Conservation (phyloP, 2,888 invertebrate genomes). For the Pristionchus mayeri region DNA sequence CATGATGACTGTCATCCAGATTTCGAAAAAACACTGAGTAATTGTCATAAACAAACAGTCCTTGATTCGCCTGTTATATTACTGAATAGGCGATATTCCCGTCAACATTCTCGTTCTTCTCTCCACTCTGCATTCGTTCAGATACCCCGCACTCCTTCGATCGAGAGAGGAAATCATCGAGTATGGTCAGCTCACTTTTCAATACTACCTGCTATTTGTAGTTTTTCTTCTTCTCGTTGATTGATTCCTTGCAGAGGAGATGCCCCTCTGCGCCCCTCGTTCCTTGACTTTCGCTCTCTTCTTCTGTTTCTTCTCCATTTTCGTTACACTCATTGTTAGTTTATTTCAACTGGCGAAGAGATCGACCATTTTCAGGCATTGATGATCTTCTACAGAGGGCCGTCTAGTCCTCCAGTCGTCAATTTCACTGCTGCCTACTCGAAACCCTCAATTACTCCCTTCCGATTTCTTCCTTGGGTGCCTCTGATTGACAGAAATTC, state of each 20-base stretch:
- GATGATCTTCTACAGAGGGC: too few species aligned
- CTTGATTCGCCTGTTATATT: background rate
- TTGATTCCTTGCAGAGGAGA: background rate
- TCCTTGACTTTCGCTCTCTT: background rate
- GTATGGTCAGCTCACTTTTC: background rate
- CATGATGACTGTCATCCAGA: too few species aligned
- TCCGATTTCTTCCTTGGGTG: background rate
- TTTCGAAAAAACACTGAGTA: background rate
- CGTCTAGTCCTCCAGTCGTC: background rate
- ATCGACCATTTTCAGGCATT: too few species aligned
- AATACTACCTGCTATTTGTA: background rate
- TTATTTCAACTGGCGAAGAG: too few species aligned
- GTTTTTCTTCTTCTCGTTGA: background rate
- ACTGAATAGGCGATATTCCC: background rate
- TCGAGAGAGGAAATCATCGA: background rate
- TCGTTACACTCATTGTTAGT: background rate
- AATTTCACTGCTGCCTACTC: background rate
- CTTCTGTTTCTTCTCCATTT: background rate
- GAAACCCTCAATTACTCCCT: background rate
- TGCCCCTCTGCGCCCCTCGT: background rate
- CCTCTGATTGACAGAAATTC: background rate
- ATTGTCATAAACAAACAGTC: background rate
- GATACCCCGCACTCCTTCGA: background rate
- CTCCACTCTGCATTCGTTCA: background rate
- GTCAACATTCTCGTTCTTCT: background rate